Evolutionary conservation across 1,140 invertebrate genomes (phyloP), one percentile per base, ranked within the genome.

Genomic region (Drosophila pachea): DNA sequence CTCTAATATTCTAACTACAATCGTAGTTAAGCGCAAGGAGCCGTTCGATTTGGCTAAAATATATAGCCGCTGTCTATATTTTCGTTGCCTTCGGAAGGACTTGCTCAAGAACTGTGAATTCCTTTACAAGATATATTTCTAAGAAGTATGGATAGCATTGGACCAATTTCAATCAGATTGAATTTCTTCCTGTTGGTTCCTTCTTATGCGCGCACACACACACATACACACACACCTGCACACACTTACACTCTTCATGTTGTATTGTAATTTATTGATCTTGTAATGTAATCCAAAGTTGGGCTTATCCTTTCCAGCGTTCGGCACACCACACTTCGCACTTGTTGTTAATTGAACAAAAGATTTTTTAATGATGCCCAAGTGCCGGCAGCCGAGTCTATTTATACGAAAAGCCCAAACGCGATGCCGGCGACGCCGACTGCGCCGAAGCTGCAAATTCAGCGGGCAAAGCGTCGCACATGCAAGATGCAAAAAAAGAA

Each of bases 361-460:
- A 62, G 87, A 74, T 87, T 82, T 82, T 73, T 88, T 88, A 87
- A 88, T 88, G 87, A 88, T 88, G 70, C 84, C 87, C 63, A 78
- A 78, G 54, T 88, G 77, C 83, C 83, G 83, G 83, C 79, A 82
- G 74, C 65, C 74, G 74, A 78, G 73, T 73, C 77, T 88, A 88
- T 88, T 88, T 88, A 88, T 88, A 88, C 76, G 56, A 73, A 84
- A 83, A 70, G 56, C 65, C 54, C 62, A 70, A 45, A 69, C 59
- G 62, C 64, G 59, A 55, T 32, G 47, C 40, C 64, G 47, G 29
- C 14, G 9, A 7, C 69, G 61, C 65, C 49, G 12, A 8, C 59
- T 59, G 52, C 49, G 65, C 59, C 69, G 63, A 48, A 16, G 48
- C 62, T 75, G 69, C 62, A 74, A 74, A 78, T 74, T 84, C 79